Base-by-base conservation (phyloP, 1,140 invertebrate species). In the Bemisia tabaci region DNA sequence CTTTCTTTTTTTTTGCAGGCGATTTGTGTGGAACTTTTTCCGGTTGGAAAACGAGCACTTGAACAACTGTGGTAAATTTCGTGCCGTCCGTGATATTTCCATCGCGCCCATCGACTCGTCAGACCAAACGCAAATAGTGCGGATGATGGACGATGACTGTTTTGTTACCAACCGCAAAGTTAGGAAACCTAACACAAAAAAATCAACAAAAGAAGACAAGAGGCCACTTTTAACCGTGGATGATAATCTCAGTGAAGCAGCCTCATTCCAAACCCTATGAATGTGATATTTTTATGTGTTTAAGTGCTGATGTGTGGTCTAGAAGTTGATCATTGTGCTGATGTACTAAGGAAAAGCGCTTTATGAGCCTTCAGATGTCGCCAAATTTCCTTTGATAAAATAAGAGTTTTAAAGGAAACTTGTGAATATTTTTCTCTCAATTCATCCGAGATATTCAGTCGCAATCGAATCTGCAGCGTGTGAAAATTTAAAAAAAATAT, bases 121-220 rank as follows among this genome's bases (percentile, higher is more conserved):
- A 2, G 92, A 97, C 81, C 92, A 95, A 77, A 87, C 84, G 0
- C 84, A 91, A 72, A 92, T 97, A 66, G 78, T 96, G 21, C 84
- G 90, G 12, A 95, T 97, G 92, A 98, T 98, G 95, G 95, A 98
- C 74, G 90, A 95, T 65, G 83, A 87, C 17, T 88, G 95, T 71
- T 94, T 92, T 0, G 91, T 94, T 2, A 79, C 86, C 11, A 92
- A 94, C 74, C 82, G 92, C 62, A 69, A 70, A 12, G 70, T 68
- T 24, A 68, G 69, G 61, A 73, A 72, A 62, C 67, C 66, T 21
- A 22, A 33, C n/a, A 12, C 59, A 12, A 73, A 73, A 60, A 72
- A 72, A 22, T 0, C 59, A 22, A n/a, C 26, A n/a, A 72, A 71
- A 66, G 71, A 73, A 2, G 66, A 67, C 63, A 67, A 39, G 33